Base-by-base conservation (phyloP, 2,113 vertebrate genomes). In the Chamaetylas fuelleborni region DNA sequence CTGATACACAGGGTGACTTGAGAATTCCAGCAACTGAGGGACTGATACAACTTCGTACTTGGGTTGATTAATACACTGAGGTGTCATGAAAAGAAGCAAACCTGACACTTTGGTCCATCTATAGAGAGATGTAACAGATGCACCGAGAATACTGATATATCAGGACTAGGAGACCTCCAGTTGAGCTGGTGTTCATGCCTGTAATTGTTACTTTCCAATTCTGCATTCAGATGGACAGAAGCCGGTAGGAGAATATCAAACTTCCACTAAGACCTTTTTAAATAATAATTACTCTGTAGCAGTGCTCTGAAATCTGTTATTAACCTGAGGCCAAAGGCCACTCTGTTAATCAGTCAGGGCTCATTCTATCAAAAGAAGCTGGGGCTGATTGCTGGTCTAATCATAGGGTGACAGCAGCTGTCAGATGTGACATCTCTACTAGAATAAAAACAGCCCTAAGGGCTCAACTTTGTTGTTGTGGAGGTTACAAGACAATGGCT, bases 291-390 rank as follows among this genome's bases (percentile, higher is more conserved):
- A 98, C 96, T 98, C 94, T 62, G 9, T 95, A 95, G 92, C 95
- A 97, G 95, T 96, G 95, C 97, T 96, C 93, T 95, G 96, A 98
- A 97, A 97, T 98, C 97, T 95, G 97, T 97, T 97, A 98, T 98
- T 98, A 98, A 98, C 97, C 97, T 94, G 95, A 97, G 97, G 98
- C 96, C 98, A 98, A 97, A 98, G 98, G 94, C 92, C 66, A 77
- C 96, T 96, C 96, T 96, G 97, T 97, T 98, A 98, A 98, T 98
- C 98, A 98, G 97, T 95, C 93, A 84, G 95, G 42, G 88, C 96
- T 97, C 96, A 47, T 97, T 96, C 96, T 92, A 92, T 97, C 97
- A 97, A 94, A 97, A 96, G 96, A 95, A 95, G 90, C 92, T 82
- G 72, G 84, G 77, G 64, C 93, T 98, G 97, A 98, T 96, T 97